Base-by-base conservation (phyloP, 2,888 invertebrate genomes). In the Bellardia pandia region DNA sequence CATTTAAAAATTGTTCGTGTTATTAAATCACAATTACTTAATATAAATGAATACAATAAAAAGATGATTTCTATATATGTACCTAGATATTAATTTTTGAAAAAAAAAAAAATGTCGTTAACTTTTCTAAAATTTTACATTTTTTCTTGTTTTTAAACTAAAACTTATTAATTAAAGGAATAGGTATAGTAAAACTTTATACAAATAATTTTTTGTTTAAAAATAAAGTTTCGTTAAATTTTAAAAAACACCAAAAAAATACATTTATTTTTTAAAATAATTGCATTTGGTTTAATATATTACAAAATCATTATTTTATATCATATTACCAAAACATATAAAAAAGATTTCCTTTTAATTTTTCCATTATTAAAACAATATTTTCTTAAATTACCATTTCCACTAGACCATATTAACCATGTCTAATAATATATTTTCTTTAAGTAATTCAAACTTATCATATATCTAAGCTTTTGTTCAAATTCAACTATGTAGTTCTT, bases 401-500 rank as follows among this genome's bases (percentile, higher is more conserved):
- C 58, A 66, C 45, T 37, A 81, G 66, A 81, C 74, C 81, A 66
- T 74, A 56, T 23, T 66, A 56, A 16, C 33, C 37, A n/a, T 7
- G 5, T 62, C 6, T 58, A 30, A 13, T 53, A 72, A 42, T 13
- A n/a, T 33, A 11, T 79, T 37, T 64, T 37, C 33, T 30, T 53
- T 48, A 40, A 23, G 66, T 81, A 74, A 74, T n/a, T 74, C 23
- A 16, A 81, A 37, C 45, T 66, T 56, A 66, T 71, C 62, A 30
- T 51, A 62, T 72, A 42, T 64, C 42, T 64, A 62, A 3, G 2
- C 0, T 33, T 14, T 53, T 53, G 40, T 66, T 56, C n/a, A 5
- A 30, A 71, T 16, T n/a, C 37, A 71, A 56, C 64, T 56, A 23
- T 23, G 23, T 23, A 78, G 72, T 84, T 77, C 77, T 77, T 64